These are phyloP conservation scores for Sanderia malayensis DNA, from an alignment of 30 jellyfish, hydroid and myxozoan species.

Conservation along the genomic window DNA sequence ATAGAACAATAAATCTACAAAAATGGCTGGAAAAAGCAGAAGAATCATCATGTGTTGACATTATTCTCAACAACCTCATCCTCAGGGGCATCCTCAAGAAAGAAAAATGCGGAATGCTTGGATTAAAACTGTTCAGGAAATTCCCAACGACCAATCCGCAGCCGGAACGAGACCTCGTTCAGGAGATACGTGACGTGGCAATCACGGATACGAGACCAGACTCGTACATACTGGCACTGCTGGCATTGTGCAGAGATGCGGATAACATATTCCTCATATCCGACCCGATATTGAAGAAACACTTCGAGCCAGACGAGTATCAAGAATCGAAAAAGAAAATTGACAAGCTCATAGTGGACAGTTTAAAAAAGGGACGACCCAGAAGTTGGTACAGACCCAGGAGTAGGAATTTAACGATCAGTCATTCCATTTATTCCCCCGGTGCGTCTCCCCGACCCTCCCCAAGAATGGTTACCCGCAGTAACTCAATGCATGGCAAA, in stretches of 20 bases:
- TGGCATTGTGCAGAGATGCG: constrained; percentile 87
- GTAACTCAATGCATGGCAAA: constrained; percentile 41
- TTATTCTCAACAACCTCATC: constrained; percentile 68
- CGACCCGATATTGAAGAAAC: constrained; percentile 92
- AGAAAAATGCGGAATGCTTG: constrained; percentile 87
- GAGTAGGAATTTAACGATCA: constrained; percentile 43
- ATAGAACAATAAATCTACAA: constrained; percentile 63
- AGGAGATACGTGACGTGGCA: constrained; percentile 73
- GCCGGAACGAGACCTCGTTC: constrained; percentile 84
- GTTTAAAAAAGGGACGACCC: constrained; percentile 49
- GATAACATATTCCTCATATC: constrained; percentile 88
- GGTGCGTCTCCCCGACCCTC: constrained; percentile 48
- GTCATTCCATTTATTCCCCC: constrained; percentile 50
- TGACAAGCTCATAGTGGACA: constrained; percentile 49
- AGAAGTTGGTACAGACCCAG: constrained; percentile 71
- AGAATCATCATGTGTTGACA: constrained; percentile 88
- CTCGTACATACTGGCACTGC: constrained; percentile 78
- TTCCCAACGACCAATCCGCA: constrained; percentile 96
- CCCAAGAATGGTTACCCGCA: constrained; percentile 33
- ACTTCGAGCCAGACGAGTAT: constrained; percentile 71
- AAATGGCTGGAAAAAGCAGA: constrained; percentile 92
- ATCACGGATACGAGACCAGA: constrained; percentile 58
- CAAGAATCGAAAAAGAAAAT: constrained; percentile 68
- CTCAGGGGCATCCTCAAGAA: constrained; percentile 84
- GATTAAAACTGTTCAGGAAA: constrained; percentile 72